These are phyloP conservation scores for Columba janthina DNA, from an alignment of 2,113 vertebrate species.

Conservation along the genomic window DNA sequence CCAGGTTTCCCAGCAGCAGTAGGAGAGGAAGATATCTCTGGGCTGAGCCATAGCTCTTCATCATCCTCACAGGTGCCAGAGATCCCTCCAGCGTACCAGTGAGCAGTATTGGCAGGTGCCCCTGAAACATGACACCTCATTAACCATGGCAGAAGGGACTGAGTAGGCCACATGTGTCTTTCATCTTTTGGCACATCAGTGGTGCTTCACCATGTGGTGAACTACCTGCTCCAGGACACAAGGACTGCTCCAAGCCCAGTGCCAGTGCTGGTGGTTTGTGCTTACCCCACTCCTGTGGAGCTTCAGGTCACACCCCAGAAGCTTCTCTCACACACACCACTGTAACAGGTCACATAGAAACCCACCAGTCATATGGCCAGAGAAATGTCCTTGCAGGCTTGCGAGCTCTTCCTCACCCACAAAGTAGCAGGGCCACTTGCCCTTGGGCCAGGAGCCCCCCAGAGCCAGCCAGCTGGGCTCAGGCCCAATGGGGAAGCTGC, in stretches of 20 bases:
- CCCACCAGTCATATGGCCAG: too few species aligned
- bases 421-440: background rate
- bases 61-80: fast-evolving
- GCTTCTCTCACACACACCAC: background rate
- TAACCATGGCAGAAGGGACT: background rate
- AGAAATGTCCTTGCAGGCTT: background rate
- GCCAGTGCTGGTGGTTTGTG: background rate
- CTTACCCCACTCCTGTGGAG: too few species aligned
- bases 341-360: background rate
- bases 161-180: background rate
- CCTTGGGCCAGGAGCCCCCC: fast-evolving
- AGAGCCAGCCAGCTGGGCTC: background rate
- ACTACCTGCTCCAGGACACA: fast-evolving
- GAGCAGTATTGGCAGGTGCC: background rate
- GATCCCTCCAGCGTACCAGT: background rate
- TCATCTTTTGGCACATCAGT: background rate
- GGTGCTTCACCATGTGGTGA: fast-evolving
- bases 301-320: background rate
- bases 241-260: background rate
- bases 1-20: too few species aligned
- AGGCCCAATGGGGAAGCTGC: background rate
- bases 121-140: background rate
- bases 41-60: background rate
- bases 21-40: background rate
- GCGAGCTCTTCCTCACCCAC: background rate